Evolutionary conservation across 1,140 invertebrate genomes (phyloP), one percentile per base, ranked within the genome.

Genomic region (Acromyrmex heyeri): DNA sequence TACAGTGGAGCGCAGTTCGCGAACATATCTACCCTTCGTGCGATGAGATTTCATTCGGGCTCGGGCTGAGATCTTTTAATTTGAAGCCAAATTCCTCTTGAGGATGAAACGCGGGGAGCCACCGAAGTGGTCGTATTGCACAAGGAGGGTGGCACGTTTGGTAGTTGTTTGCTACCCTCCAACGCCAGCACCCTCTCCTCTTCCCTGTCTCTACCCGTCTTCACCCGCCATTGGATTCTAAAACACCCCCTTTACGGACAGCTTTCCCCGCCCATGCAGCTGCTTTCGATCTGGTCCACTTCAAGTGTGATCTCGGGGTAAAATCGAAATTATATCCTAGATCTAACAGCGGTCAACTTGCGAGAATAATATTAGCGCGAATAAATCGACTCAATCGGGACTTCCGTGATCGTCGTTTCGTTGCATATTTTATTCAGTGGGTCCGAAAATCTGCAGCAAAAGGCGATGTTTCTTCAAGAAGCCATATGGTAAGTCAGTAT

Each of bases 51-150:
- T 93, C 91, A 92, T 92, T 90, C 92, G 90, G 91, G 91, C 88
- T 92, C 90, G 88, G 87, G 87, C 93, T 77, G 93, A 95, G 93
- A 95, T 95, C 94, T 95, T 95, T 95, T 95, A 95, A 95, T 95
- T 95, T 95, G 93, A 94, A 93, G 91, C 94, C 93, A 93, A 95
- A 95, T 95, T 95, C 94, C 94, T 94, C 94, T 94, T 89, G 92
- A 95, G 94, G 92, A 93, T 94, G 91, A 93, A 94, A 93, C 91
- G 93, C 91, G 93, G 93, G 93, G 91, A 92, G 87, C 89, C 91
- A 88, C 86, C 85, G 81, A 87, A 92, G 91, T 89, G 91, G 82
- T 92, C 89, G 91, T 90, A 90, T 90, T 90, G 87, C 83, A 44
- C 38, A 87, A 91, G 91, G 73, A 90, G 87, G 85, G 91, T 88